Conservation (phyloP, 2,113 vertebrate genomes). For the Hymenochirus boettgeri region DNA sequence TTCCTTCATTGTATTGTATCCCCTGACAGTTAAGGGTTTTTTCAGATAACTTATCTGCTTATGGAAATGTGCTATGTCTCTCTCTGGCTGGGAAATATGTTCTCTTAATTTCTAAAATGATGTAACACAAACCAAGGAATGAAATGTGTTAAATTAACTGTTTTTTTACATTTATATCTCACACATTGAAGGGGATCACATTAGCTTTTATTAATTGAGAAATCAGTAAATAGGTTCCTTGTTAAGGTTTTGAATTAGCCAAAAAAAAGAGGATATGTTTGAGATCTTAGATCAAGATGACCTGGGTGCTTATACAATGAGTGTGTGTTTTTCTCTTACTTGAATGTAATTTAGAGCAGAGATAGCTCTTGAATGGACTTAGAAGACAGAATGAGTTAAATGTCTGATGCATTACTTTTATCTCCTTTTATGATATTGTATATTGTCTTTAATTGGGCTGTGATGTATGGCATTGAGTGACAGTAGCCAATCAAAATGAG, state of each 20-base stretch:
- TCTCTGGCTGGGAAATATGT: not conserved
- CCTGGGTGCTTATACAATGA: constrained; percentile 15
- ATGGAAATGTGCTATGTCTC: not conserved
- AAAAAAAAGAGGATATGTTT: not conserved
- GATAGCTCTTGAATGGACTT: not conserved
- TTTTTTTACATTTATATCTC: constrained; percentile 14
- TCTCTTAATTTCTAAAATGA: not conserved
- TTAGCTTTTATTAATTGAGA: constrained; percentile 34
- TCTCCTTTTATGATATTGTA: too few relatives aligned
- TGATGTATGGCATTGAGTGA: too few relatives aligned
- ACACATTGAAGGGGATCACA: constrained; percentile 6
- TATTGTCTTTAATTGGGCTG: too few relatives aligned
- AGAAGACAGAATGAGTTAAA: constrained; percentile 6
- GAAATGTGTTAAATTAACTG: constrained; percentile 6
- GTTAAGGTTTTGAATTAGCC: constrained; percentile 13
- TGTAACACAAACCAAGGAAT: not conserved
- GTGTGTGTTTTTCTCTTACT: constrained; percentile 9
- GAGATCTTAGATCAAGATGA: constrained; percentile 26
- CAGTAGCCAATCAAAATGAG: too few relatives aligned
- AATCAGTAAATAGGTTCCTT: not conserved
- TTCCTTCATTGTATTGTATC: too few relatives aligned
- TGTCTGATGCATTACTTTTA: too few relatives aligned
- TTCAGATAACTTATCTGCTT: too few relatives aligned
- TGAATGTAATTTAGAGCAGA: not conserved
- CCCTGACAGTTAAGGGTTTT: too few relatives aligned